Conservation (phyloP, 2,888 invertebrate genomes). For the Crossocerus cetratus region DNA sequence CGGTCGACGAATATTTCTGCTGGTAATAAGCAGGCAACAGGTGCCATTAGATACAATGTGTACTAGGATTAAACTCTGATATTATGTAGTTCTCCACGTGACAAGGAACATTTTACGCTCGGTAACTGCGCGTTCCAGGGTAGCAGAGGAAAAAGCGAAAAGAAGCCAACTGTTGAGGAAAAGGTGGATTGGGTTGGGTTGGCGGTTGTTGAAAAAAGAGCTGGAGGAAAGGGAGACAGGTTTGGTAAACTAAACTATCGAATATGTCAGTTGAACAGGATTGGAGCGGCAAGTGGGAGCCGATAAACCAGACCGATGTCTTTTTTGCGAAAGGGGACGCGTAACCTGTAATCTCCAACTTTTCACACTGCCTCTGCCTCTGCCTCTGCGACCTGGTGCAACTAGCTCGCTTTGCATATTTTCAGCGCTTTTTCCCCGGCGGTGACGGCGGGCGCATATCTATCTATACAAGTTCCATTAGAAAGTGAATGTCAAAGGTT, state of each 20-base stretch:
- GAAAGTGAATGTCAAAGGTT: conserved; percentile 52
- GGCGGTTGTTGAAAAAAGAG: no score
- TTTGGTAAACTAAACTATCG: conserved; percentile 1
- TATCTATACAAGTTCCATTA: conserved; percentile 41
- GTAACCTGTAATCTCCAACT: neutral
- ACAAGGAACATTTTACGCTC: no score
- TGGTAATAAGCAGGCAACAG: no score
- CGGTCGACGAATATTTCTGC: no score
- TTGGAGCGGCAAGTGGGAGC: neutral
- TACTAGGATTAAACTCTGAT: no score
- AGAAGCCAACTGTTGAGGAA: no score
- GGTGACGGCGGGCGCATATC: neutral
- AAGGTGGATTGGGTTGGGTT: no score
- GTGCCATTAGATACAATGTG: no score
- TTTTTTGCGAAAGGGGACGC: neutral
- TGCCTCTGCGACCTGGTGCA: neutral
- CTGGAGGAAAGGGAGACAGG: neutral
- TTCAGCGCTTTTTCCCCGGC: conserved; percentile 22
- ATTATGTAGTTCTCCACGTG: no score
- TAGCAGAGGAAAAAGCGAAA: no score
- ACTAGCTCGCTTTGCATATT: conserved; percentile 21
- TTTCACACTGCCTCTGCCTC: neutral
- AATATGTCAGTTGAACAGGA: conserved; percentile 1
- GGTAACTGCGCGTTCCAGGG: no score
- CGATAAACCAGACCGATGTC: conserved; percentile 1